Percentiles rank a stretch among this genome's conserved stretches.
phyloP scores from a whole-genome alignment of 2,888 invertebrate genomes.

The Conistra vaccinii region DNA sequence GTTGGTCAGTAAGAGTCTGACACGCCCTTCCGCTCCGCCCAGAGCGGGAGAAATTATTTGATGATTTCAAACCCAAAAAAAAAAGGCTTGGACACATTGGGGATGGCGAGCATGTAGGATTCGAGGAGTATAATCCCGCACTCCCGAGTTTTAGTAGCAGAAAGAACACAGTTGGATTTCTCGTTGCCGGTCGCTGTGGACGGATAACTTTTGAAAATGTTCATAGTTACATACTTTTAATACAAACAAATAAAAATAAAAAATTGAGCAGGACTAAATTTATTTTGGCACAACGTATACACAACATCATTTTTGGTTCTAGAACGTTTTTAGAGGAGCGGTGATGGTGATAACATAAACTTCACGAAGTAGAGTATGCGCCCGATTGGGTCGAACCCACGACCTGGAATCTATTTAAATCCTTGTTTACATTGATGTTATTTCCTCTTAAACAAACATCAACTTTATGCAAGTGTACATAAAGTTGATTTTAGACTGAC shows the following conservation, averaged over 20 bases:
- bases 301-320: not conserved
- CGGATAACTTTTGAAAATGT: not conserved
- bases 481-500: no score
- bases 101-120: not conserved
- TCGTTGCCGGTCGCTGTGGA: not conserved
- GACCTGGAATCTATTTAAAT: no score
- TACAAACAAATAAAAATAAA: not conserved
- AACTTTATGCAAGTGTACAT: no score
- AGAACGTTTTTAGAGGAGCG: not conserved
- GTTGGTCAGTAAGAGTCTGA: no score
- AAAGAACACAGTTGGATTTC: not conserved
- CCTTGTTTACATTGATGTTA: no score
- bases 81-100: not conserved
- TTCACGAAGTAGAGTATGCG: not conserved
- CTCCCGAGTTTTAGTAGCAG: not conserved
- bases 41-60: no score
- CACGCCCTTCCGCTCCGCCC: no score
- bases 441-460: no score
- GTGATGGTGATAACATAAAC: not conserved
- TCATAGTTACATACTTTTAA: not conserved
- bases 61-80: no score
- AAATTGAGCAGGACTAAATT: slow-evolving; percentile 2
- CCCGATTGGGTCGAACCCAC: not conserved
- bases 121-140: not conserved
- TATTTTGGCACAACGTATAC: slow-evolving; percentile 13